Base-by-base conservation (phyloP, 2,888 invertebrate genomes). In the Drosophila flavopinicola region DNA sequence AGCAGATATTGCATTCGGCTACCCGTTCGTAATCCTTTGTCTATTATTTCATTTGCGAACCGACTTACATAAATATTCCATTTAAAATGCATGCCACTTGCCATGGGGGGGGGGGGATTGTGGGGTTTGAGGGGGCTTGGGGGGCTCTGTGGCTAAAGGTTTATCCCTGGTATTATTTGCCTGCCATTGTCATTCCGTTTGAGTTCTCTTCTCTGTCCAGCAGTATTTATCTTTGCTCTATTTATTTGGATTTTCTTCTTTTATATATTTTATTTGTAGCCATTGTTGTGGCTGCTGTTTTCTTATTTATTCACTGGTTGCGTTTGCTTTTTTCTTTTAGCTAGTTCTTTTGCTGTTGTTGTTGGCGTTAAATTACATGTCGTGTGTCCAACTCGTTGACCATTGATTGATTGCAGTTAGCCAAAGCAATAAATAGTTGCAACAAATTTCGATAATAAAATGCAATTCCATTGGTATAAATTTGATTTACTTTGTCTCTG, bases 21-120 rank as follows among this genome's bases (percentile, higher is more conserved):
- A 44, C 51, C 60, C 13, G 23, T 17, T 60, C 23, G 76, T 86
- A 80, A 80, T 76, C 80, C 86, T 84, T 83, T 79, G 84, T 70
- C 80, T 79, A 86, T 85, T 85, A 79, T 79, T 79, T 84, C 78
- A 79, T 80, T 85, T 69, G 39, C 58, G 29, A 47, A 57, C 11
- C 60, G 79, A 79, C 70, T 70, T 82, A 82, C 87, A 87, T 75
- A 84, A 78, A 87, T 82, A 83, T 82, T 83, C 84, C 85, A 84
- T 84, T 84, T 85, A 60, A 76, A 75, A 85, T 70, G 78, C 78
- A 85, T 66, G 61, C 38, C 44, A 48, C 29, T 29, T 41, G 37
- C 25, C 49, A 1, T 0, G 23, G 23, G 13, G 7, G 3, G 27
- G 9, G 20, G 11, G 9, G n/a, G 6, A n/a, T n/a, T n/a, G n/a